Evolutionary conservation across 2,113 vertebrate genomes (phyloP), one percentile per base, ranked within the genome.

Genomic region (Phylloscopus trochiloides): DNA sequence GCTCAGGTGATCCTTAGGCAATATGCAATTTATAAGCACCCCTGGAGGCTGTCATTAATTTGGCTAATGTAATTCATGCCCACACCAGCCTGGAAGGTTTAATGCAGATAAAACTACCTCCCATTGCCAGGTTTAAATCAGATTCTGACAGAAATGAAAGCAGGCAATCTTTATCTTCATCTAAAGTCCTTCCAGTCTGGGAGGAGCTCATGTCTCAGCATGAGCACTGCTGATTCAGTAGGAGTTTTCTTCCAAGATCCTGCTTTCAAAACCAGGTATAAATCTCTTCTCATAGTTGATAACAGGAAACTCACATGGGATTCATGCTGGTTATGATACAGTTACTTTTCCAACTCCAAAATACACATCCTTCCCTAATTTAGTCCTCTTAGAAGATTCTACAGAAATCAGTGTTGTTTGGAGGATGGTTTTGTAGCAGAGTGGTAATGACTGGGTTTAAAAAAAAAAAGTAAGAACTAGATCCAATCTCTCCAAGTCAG

Each of bases 21-120:
- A 86, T 47, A 34, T 50, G 72, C 67, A 90, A 83, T 94, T 92
- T 86, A 83, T 77, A 88, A 90, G 59, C 59, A 77, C 42, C 34
- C 75, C 82, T 71, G 62, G 63, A 88, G 72, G 90, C 82, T 92
- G 79, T 66, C 67, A 67, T 86, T 92, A 90, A 88, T 90, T 95
- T 93, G 55, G 24, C 38, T 97, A 74, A 88, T 80, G 61, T 62
- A 79, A 90, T 95, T 96, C 77, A 79, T 92, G 57, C 40, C 61
- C 36, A 3, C 32, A 85, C 83, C 73, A 72, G 84, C 42, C 73
- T 89, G 54, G 52, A 68, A 89, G 52, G 51, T 80, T 93, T 88
- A 80, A 82, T 14, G 47, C 34, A 83, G 79, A 83, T 80, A 73
- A 90, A 95, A 86, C 45, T 76, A 42, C 58, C 83, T 93, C 63